Evolutionary conservation across 2,888 invertebrate species (phyloP).

Genomic region (Eudemis profundana): DNA sequence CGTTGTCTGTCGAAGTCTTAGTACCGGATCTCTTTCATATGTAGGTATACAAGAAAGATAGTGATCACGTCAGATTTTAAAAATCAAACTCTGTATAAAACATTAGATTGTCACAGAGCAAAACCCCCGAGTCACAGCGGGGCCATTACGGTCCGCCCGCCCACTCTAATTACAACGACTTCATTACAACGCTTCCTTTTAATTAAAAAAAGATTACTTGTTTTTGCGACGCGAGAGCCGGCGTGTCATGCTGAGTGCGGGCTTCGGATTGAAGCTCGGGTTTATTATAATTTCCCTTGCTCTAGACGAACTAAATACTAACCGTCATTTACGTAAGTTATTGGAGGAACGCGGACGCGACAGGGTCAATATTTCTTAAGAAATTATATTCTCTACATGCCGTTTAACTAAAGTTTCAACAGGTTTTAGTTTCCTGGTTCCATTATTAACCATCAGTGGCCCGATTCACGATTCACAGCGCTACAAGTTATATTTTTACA

Average conservation of each 20-base stretch:
- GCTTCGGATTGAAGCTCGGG: constrained; percentile 43
- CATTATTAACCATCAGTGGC: too few species aligned
- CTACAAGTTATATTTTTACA: too few species aligned
- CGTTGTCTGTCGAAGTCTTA: too few species aligned
- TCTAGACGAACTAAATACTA: neutral
- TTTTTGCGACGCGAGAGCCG: constrained; percentile 51
- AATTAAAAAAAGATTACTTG: constrained; percentile 67
- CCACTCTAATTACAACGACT: constrained; percentile 61
- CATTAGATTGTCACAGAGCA: constrained; percentile 9
- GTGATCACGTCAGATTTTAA: neutral
- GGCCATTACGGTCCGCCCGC: constrained; percentile 41
- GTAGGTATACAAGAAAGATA: too few species aligned
- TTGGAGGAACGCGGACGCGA: too few species aligned
- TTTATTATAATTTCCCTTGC: constrained; percentile 13
- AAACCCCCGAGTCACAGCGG: constrained; percentile 20
- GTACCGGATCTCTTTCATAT: too few species aligned
- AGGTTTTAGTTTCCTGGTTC: too few species aligned
- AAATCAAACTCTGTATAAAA: neutral
- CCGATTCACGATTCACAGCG: too few species aligned
- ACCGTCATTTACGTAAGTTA: too few species aligned
- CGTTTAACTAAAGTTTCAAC: too few species aligned
- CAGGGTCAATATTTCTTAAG: too few species aligned
- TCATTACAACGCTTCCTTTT: constrained; percentile 60
- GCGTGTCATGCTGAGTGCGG: constrained; percentile 51
- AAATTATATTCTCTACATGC: too few species aligned